Evolutionary conservation across 2,888 invertebrate genomes (phyloP), one percentile per base, ranked within the genome.

Genomic region (Neelides folsomi): DNA sequence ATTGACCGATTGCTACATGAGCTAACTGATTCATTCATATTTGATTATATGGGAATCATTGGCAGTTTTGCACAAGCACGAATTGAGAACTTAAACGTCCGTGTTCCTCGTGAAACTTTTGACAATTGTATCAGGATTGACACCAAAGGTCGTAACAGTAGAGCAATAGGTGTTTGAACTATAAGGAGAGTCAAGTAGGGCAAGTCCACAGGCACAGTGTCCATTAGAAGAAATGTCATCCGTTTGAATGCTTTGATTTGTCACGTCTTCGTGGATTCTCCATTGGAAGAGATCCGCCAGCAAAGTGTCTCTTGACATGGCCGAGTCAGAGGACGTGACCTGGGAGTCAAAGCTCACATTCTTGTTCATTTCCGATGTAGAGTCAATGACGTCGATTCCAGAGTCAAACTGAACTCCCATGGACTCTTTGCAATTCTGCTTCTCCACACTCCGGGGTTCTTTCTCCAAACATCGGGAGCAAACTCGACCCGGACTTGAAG

Each of bases 91-190:
- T 27, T 27, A 27, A 5, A 27, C 27, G 27, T 27, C 27, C 7
- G 27, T 27, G 27, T 27, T 27, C 27, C 27, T 27, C 27, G 27
- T 27, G 27, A 5, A 27, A 27, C 27, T 27, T 7, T 27, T 27
- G 27, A 27, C 27, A 7, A 27, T 7, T 27, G 27, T 7, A 27
- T 54, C 53, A 10, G 56, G 56, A 37, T 52, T 53, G 10, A 63
- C 58, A 10, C 62, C 62, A 48, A 63, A 63, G 27, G 62, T 63
- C 1, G 62, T 63, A 3, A 63, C 58, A 27, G 63, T 63, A 1
- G 54, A 55, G 51, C 63, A 60, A 35, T 57, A 51, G 38, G 51
- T 41, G 40, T 54, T 27, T 13, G 35, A 38, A 2, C 35, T 40
- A 10, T 45, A 27, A 27, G 27, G 27, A 27, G 27, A 27, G 27